Evolutionary conservation across 2,888 invertebrate species (phyloP).

Genomic region (Osmoderma eremita): DNA sequence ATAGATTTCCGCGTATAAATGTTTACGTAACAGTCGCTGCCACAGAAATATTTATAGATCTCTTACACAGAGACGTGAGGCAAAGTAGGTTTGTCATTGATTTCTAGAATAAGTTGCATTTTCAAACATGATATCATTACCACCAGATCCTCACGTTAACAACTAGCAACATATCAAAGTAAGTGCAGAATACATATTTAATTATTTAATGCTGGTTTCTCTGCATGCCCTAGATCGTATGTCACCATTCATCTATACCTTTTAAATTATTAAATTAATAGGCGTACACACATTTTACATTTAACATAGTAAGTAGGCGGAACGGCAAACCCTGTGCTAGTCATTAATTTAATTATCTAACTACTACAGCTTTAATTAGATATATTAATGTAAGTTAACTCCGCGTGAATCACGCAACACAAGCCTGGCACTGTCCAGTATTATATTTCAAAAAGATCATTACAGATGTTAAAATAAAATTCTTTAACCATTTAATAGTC

Average conservation of each 20-base stretch:
- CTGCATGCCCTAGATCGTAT: not conserved
- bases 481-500: not conserved
- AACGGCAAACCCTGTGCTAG: conserved; percentile 9
- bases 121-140: too few species aligned
- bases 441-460: not conserved
- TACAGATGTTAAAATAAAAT: not conserved
- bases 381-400: not conserved
- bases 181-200: too few species aligned
- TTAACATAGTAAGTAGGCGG: conserved; percentile 11
- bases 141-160: too few species aligned
- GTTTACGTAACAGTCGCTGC: too few species aligned
- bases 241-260: not conserved
- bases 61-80: too few species aligned
- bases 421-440: conserved; percentile 4
- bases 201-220: too few species aligned
- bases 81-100: too few species aligned
- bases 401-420: conserved; percentile 19
- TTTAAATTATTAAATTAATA: conserved; percentile 26
- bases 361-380: conserved; percentile 29
- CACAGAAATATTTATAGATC: too few species aligned
- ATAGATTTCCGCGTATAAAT: too few species aligned
- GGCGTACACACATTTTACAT: not conserved
- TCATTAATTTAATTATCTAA: conserved; percentile 36
- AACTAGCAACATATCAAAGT: too few species aligned
- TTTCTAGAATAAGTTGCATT: too few species aligned